These are phyloP conservation scores for Eremophila alpestris DNA, from an alignment of 2,797 vertebrate species.

Conservation along the genomic window DNA sequence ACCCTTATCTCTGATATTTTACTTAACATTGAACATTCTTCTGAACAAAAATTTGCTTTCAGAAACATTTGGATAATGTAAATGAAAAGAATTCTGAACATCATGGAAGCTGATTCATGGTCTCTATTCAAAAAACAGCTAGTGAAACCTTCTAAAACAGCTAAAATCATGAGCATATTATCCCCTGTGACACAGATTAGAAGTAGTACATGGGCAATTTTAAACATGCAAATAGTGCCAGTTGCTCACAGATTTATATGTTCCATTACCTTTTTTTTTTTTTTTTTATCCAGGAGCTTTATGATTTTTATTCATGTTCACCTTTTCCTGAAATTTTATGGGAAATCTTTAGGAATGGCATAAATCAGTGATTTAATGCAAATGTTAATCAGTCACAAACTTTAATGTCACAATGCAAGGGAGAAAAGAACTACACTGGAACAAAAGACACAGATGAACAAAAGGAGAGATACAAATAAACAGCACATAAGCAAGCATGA, in stretches of 20 bases:
- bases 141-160: not conserved
- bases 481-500: not conserved
- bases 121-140: conserved; percentile 17
- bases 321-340: not conserved
- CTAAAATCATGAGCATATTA: not conserved
- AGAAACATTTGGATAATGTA: not conserved
- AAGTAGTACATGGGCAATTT: not conserved
- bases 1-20: not conserved
- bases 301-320: not conserved
- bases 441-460: not conserved
- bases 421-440: not conserved
- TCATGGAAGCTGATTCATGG: not conserved
- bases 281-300: not conserved
- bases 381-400: not conserved
- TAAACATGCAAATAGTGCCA: not conserved
- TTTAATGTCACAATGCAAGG: not conserved
- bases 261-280: not conserved
- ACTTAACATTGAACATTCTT: not conserved
- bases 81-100: conserved; percentile 12
- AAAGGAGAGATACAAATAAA: not conserved
- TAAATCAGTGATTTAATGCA: not conserved
- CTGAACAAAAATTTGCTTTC: conserved; percentile 19
- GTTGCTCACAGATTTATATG: not conserved
- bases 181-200: conserved; percentile 6
- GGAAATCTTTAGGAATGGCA: not conserved